Evolutionary conservation across 2,113 vertebrate species (phyloP), one percentile per base, ranked within the genome.

Genomic region (Fregata magnificens): DNA sequence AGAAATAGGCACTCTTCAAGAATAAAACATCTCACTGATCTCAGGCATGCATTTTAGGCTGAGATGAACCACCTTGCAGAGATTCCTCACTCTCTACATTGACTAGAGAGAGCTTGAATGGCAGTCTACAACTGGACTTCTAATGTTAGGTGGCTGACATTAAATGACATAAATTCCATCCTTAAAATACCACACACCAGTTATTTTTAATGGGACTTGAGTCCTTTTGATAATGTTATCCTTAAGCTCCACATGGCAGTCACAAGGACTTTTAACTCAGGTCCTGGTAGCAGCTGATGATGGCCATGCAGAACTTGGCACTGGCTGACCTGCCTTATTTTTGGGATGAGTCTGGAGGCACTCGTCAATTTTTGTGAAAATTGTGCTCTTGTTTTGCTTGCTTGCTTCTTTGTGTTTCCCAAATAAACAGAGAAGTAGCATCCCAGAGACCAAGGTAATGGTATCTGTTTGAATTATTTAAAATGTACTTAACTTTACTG

Each of bases 381-480:
- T 29, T 61, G 8, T 69, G 15, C 22, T 72, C 15, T 31, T 90
- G 25, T 72, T 94, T 95, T 71, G 3, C 20, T 81, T 84, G 6
- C 42, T 79, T 50, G 6, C 16, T 82, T 67, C 78, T 82, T 82
- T 69, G 25, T 72, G 34, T 80, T 77, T 93, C n/a, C 66, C 2
- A 7, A 50, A 84, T 82, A 93, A 86, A 83, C 26, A 72, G 22
- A 82, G n/a, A 87, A 88, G 36, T 42, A 94, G 34, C 14, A 72
- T 81, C 73, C 52, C 49, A 85, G 71, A 90, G 56, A 92, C 29
- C 49, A 82, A 91, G 61, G 42, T 66, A 95, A 86, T 88, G 53
- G 76, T 89, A 86, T 71, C n/a, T 92, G n/a, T 56, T 72, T 89
- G 69, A 86, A 86, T 94, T 86, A 81, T 78, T 95, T 80, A 88